Percentiles rank a stretch among this genome's conserved stretches.
Evolutionary conservation across 2,797 vertebrate genomes (phyloP).

Genomic region (Parauchenoglanis punctatus): DNA sequence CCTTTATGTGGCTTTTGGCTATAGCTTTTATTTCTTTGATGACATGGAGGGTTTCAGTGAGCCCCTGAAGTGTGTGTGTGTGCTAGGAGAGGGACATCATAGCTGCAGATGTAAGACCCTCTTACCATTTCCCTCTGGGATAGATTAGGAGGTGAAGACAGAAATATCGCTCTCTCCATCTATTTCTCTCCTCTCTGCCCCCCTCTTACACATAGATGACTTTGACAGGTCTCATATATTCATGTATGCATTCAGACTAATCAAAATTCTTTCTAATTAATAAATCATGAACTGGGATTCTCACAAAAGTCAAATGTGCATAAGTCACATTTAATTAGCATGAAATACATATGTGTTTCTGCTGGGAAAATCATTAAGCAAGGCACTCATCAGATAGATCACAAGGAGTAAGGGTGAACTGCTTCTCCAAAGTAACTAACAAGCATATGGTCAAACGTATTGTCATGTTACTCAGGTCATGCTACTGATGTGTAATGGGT

Average conservation of each 20-base stretch:
- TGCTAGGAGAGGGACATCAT: background rate
- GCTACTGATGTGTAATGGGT: background rate
- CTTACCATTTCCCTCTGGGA: slow-evolving; percentile 36
- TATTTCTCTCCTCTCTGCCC: background rate
- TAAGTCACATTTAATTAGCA: slow-evolving; percentile 16
- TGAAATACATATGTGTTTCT: slow-evolving; percentile 1
- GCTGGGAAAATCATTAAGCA: slow-evolving; percentile 20
- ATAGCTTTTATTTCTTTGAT: slow-evolving; percentile 11
- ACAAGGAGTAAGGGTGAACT: background rate
- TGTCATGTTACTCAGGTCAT: background rate
- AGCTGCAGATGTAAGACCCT: background rate
- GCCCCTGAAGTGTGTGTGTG: background rate
- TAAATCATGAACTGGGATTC: slow-evolving; percentile 50
- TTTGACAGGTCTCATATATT: slow-evolving; percentile 35
- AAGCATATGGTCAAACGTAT: background rate
- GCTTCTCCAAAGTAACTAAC: background rate
- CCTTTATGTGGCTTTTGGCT: background rate
- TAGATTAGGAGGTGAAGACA: slow-evolving; percentile 27
- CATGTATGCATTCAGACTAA: slow-evolving; percentile 17
- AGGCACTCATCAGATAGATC: slow-evolving; percentile 6
- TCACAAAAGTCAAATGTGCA: slow-evolving; percentile 23
- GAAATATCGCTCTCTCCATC: background rate
- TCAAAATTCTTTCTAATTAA: slow-evolving; percentile 47
- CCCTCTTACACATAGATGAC: background rate
- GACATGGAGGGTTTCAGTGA: background rate